Evolutionary conservation across 2,797 vertebrate species (phyloP).

Genomic region (Gambusia yucatana): DNA sequence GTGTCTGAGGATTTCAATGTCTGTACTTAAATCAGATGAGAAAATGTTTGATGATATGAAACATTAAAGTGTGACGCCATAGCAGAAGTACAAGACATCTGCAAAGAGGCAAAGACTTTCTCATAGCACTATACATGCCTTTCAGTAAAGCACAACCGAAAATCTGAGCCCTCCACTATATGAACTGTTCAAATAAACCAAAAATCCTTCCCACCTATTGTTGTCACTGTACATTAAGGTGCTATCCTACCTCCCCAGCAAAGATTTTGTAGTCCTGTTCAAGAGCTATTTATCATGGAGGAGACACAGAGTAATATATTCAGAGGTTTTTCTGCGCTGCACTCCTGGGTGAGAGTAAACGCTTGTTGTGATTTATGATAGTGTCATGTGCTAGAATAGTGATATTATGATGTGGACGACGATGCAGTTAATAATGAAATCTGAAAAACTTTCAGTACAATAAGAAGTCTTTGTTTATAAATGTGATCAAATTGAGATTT

Average conservation of each 20-base stretch:
- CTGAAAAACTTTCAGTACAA: slow-evolving; percentile 59
- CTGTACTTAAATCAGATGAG: neutral
- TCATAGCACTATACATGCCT: slow-evolving; percentile 9
- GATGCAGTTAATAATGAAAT: slow-evolving; percentile 72
- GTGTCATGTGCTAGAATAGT: slow-evolving; percentile 79
- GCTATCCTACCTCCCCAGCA: slow-evolving; percentile 67
- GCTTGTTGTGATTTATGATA: slow-evolving; percentile 78
- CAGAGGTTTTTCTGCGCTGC: slow-evolving; percentile 72
- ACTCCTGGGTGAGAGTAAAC: slow-evolving; percentile 69
- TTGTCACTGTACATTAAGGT: slow-evolving; percentile 64
- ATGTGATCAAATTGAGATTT: slow-evolving; percentile 63
- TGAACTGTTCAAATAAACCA: slow-evolving; percentile 28
- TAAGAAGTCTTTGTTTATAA: slow-evolving; percentile 72
- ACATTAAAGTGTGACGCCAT: neutral
- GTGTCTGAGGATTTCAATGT: neutral
- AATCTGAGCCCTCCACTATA: slow-evolving; percentile 51
- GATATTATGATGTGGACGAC: slow-evolving; percentile 54
- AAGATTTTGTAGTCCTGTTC: slow-evolving; percentile 66
- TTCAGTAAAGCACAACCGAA: slow-evolving; percentile 64
- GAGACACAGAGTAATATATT: slow-evolving; percentile 87
- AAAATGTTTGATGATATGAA: neutral
- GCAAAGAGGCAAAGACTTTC: neutral
- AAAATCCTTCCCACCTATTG: slow-evolving; percentile 47
- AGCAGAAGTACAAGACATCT: neutral
- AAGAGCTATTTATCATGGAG: slow-evolving; percentile 85